Base-by-base conservation (phyloP, 2,113 vertebrate genomes). In the Addax nasomaculatus region DNA sequence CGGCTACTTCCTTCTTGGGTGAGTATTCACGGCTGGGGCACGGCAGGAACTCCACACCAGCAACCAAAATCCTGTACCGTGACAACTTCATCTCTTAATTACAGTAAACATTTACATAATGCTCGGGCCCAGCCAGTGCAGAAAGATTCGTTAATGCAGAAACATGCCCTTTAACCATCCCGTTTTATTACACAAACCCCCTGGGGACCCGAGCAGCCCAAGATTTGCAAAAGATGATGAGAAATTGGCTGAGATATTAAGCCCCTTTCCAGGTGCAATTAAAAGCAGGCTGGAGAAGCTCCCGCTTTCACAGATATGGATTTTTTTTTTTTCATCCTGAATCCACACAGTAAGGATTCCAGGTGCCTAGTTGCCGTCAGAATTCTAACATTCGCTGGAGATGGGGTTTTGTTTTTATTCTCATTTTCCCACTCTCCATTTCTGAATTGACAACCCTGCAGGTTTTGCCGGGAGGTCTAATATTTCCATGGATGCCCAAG, bases 201-300 rank as follows among this genome's bases (percentile, higher is more conserved):
- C 98, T 29, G 27, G 99, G 98, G 98, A 98, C 89, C 97, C 93
- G 73, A 97, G 98, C 98, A 98, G 98, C 97, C 98, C 97, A 98
- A 98, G 98, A 99, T 99, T 98, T 99, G 98, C 99, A 99, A 99
- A 99, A 98, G 98, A 99, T 98, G 98, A 98, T 98, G 99, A 99
- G 98, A 99, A 98, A 99, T 98, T 98, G 98, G 98, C 98, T 96
- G 98, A 98, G 98, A 98, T 98, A 98, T 99, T 98, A 99, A 99
- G 98, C 98, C 97, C 98, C 98, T 98, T 99, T 98, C 97, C 98
- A 98, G 84, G 94, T 97, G 97, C 98, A 98, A 98, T 99, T 98
- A 99, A 98, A 99, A 98, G 97, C 97, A 85, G 80, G 84, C 60
- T 60, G 23, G 3, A 95, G 85, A 89, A 62, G 30, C 90, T 95